These are phyloP conservation scores for Acanthosepion pharaonis DNA, from an alignment of 2,888 invertebrate genomes.

Conservation along the genomic window DNA sequence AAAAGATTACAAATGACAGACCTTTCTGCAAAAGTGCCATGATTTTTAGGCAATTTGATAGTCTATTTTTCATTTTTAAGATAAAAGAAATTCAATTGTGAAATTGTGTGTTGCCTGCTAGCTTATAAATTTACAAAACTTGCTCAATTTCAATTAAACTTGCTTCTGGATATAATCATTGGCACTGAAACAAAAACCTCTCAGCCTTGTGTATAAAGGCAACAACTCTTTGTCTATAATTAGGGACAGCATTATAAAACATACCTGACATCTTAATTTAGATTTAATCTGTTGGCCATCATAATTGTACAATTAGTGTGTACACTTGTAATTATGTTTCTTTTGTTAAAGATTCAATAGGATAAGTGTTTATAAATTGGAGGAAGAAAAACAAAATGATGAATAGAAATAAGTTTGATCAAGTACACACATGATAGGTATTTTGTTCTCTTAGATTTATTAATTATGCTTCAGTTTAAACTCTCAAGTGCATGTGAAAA, in stretches of 20 bases:
- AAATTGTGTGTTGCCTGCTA: no score
- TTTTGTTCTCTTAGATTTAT: not conserved
- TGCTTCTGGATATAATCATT: not conserved
- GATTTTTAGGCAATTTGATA: no score
- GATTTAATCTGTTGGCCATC: slow-evolving; percentile 3
- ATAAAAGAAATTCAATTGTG: no score
- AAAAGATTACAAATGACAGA: no score
- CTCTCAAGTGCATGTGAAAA: not conserved
- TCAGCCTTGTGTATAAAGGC: not conserved
- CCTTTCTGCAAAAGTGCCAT: no score
- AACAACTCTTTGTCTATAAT: not conserved
- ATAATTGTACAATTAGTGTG: not conserved
- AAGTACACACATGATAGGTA: slow-evolving; percentile 33
- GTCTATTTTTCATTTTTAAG: no score
- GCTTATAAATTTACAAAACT: no score
- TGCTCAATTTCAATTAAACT: no score
- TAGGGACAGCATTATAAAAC: not conserved
- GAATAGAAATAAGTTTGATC: not conserved
- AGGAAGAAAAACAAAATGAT: not conserved
- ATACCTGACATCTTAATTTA: not conserved
- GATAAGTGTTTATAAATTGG: not conserved
- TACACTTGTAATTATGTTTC: not conserved
- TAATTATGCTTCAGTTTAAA: not conserved
- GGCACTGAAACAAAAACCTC: not conserved
- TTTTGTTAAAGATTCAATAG: not conserved